Conservation (phyloP, 1,140 invertebrate species). For the Oncopeltus fasciatus region DNA sequence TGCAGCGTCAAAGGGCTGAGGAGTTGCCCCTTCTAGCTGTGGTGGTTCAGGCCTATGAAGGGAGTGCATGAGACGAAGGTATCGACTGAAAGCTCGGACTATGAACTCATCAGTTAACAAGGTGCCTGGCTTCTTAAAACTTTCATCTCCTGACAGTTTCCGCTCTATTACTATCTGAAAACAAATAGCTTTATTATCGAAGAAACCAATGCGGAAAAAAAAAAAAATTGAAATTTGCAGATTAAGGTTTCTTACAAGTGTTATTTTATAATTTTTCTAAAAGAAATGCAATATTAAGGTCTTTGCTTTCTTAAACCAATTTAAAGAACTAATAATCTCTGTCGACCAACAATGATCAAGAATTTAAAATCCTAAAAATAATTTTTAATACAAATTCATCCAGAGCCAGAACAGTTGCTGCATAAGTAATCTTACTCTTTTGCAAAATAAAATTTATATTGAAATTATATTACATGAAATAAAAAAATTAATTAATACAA, state of each 20-base stretch:
- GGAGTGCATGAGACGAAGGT: background rate
- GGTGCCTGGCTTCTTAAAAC: background rate
- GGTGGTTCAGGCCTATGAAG: slow-evolving; percentile 8
- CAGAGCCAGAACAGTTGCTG: too few relatives aligned
- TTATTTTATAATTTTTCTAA: background rate
- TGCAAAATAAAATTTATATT: too few relatives aligned
- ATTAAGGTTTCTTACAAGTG: background rate
- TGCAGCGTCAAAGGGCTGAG: background rate
- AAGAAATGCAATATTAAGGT: background rate
- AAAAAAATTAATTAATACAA: too few relatives aligned
- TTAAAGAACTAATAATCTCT: too few relatives aligned
- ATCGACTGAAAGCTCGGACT: background rate
- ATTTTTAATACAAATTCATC: too few relatives aligned
- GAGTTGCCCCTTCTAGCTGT: background rate
- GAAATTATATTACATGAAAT: too few relatives aligned
- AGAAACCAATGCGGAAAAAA: background rate
- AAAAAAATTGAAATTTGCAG: background rate
- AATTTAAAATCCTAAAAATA: too few relatives aligned
- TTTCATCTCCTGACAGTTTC: background rate
- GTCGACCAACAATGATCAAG: too few relatives aligned
- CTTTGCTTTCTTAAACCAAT: background rate
- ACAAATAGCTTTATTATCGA: background rate
- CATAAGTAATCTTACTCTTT: too few relatives aligned
- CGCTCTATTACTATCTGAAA: slow-evolving; percentile 5
- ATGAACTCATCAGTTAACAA: slow-evolving; percentile 7